phyloP scores from a whole-genome alignment of 2,113 vertebrate genomes.

The Crotalus tigris region DNA sequence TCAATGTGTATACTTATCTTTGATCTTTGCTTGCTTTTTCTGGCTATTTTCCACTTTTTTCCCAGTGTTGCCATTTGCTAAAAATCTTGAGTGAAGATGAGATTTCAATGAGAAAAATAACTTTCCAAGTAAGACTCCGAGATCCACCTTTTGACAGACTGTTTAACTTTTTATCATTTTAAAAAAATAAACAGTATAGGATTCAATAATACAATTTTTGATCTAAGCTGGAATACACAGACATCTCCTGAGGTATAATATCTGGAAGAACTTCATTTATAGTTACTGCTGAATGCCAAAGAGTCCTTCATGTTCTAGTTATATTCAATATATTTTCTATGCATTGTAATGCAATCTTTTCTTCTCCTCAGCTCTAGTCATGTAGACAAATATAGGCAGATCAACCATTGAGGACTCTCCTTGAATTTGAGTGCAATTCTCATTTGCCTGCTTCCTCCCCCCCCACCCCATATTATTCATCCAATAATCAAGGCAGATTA shows the following conservation, averaged over 20 bases:
- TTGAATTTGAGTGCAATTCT: not conserved
- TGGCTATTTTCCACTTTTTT: not conserved
- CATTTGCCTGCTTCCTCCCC: not conserved
- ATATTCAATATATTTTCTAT: not conserved
- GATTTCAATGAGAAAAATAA: no score
- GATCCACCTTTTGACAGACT: not conserved
- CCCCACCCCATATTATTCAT: not conserved
- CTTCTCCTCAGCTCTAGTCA: not conserved
- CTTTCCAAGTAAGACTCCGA: not conserved
- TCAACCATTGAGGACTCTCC: not conserved
- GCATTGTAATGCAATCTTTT: not conserved
- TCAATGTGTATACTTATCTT: not conserved
- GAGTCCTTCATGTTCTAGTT: not conserved
- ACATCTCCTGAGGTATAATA: not conserved
- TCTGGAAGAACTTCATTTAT: not conserved
- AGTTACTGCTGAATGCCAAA: not conserved
- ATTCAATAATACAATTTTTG: not conserved
- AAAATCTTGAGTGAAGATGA: no score
- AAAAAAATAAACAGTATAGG: not conserved
- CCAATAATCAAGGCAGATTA: not conserved
- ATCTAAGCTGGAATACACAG: not conserved
- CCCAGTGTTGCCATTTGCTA: constrained; percentile 23
- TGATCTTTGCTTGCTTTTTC: constrained; percentile 24
- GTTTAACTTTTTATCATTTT: not conserved
- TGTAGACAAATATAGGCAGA: not conserved